Conservation (phyloP, 2,113 vertebrate genomes). For the Melanerpes formicivorus region DNA sequence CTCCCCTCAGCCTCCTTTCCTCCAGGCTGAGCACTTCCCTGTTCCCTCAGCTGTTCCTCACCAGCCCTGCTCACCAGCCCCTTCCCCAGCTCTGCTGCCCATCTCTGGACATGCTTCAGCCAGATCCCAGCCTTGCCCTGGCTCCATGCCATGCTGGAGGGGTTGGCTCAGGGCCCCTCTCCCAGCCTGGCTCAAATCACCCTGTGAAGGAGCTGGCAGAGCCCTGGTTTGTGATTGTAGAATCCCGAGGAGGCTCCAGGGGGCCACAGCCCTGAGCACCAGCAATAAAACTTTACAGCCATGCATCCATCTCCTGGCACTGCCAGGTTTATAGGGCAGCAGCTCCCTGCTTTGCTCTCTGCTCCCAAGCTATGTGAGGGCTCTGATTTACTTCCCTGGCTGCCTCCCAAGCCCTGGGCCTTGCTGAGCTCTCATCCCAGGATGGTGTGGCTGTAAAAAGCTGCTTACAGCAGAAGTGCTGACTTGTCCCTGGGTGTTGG, state of each 20-base stretch:
- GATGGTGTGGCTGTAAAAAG: accelerated
- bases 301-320: accelerated
- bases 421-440: neutral
- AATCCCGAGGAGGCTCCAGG: neutral
- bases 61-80: too few relatives aligned
- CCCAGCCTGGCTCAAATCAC: accelerated
- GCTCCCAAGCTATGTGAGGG: neutral
- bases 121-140: neutral
- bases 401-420: neutral
- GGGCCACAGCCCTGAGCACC: neutral
- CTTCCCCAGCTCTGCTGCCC: too few relatives aligned
- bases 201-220: accelerated
- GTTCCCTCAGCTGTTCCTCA: too few relatives aligned
- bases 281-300: neutral
- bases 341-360: neutral
- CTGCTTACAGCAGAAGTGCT: neutral
- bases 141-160: too few relatives aligned
- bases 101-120: too few relatives aligned
- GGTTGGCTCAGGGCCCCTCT: neutral
- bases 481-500: neutral
- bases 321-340: neutral
- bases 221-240: neutral
- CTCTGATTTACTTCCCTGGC: neutral
- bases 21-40: too few relatives aligned
- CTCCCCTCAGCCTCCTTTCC: too few relatives aligned